These are phyloP conservation scores for Sarcophaga caerulescens DNA, from an alignment of 2,888 invertebrate species.

Conservation along the genomic window DNA sequence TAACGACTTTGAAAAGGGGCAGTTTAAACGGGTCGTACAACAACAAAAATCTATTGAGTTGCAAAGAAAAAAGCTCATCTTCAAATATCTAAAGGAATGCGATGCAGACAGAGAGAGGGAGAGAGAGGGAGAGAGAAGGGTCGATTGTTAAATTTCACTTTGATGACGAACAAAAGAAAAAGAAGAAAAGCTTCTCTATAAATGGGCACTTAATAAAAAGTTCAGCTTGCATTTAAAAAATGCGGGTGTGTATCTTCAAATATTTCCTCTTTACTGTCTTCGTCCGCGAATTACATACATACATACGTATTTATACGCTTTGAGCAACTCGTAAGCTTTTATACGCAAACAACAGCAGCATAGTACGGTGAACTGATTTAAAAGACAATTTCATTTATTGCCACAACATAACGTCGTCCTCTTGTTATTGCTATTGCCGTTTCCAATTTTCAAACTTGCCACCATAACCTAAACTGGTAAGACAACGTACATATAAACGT, in stretches of 20 bases:
- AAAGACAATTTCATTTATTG: constrained; percentile 11
- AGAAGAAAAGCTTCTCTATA: not conserved
- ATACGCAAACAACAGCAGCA: constrained; percentile 13
- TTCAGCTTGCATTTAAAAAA: constrained; percentile 9
- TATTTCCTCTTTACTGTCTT: not conserved
- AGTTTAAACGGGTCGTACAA: too few species aligned
- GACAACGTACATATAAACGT: constrained; percentile 23
- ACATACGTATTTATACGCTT: not conserved
- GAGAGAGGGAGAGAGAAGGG: too few species aligned
- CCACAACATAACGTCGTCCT: not conserved
- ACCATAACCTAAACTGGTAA: constrained; percentile 55
- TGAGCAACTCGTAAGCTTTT: not conserved
- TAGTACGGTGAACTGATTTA: constrained; percentile 34
- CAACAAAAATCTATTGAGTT: not conserved
- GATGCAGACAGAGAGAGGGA: constrained; percentile 11
- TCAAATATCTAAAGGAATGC: constrained; percentile 24
- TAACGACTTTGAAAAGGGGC: too few species aligned
- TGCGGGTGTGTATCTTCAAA: constrained; percentile 40
- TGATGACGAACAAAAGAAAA: constrained; percentile 21
- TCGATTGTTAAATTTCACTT: not conserved
- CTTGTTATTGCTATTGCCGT: not conserved
- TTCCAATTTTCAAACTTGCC: constrained; percentile 42
- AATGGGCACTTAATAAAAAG: not conserved
- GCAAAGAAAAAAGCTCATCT: constrained; percentile 39
- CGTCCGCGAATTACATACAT: constrained; percentile 1